phyloP scores from a whole-genome alignment of 2,888 invertebrate genomes.

The Camptogramma bilineatum region DNA sequence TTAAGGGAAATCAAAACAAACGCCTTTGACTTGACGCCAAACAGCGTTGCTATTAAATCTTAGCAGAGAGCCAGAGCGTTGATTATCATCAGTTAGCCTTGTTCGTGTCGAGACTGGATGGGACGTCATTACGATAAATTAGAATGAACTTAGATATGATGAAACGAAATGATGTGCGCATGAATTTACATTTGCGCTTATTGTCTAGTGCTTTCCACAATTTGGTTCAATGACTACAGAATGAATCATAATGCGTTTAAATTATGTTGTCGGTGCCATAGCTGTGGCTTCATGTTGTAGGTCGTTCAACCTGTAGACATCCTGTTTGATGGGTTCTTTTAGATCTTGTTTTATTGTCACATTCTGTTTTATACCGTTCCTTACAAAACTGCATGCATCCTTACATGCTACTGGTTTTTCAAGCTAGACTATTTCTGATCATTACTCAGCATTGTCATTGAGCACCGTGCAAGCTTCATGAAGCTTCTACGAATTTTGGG shows the following conservation, averaged over 20 bases:
- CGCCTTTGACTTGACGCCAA: constrained; percentile 55
- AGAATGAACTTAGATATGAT: constrained; percentile 24
- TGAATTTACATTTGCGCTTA: constrained; percentile 29
- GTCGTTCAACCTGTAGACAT: constrained; percentile 73
- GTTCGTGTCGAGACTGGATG: constrained; percentile 18
- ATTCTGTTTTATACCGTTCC: constrained; percentile 10
- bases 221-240: constrained; percentile 56
- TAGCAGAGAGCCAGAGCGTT: constrained; percentile 14
- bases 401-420: constrained; percentile 3
- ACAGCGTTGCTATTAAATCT: constrained; percentile 40
- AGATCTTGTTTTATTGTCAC: constrained; percentile 27
- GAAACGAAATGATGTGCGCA: constrained; percentile 28
- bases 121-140: constrained; percentile 31
- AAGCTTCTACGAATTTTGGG: constrained; percentile 41
- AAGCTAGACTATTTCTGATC: not conserved
- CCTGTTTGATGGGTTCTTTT: constrained; percentile 58
- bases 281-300: constrained; percentile 59
- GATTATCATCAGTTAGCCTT: constrained; percentile 29
- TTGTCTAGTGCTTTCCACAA: constrained; percentile 28
- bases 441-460: constrained; percentile 11
- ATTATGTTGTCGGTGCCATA: constrained; percentile 59
- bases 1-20: constrained; percentile 56
- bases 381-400: not conserved
- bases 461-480: constrained; percentile 22
- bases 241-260: constrained; percentile 62